Base-by-base conservation (phyloP, 2,888 invertebrate genomes). In the Chorisops tibialis region DNA sequence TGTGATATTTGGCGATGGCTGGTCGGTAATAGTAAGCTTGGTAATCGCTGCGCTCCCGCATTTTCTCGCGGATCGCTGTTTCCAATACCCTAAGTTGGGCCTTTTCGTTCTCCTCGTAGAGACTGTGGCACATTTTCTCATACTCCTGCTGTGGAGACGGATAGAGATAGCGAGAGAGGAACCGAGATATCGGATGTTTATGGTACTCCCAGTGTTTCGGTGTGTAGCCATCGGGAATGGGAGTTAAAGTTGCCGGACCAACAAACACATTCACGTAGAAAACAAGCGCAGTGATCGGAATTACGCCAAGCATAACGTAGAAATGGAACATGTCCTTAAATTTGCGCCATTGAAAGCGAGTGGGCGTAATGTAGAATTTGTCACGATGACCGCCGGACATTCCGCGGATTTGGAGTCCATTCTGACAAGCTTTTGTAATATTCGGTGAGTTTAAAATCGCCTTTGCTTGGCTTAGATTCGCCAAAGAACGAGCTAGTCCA, bases 131-230 rank as follows among this genome's bases (percentile, higher is more conserved):
- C 70, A 82, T 84, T 73, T 91, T 92, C 73, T 96, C 95, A 76
- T 96, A 95, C 30, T 88, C 86, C 79, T 93, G 86, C 74, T 94
- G 93, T 0, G 87, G 88, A 63, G 82, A 84, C 45, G 77, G 76
- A 59, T 83, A 82, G 0, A 90, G 69, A 71, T 92, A 87, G 43
- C 81, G 80, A 0, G 85, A 79, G 35, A 91, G 73, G 69, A 85
- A 90, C 67, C 90, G 81, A 1, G 86, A 80, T 63, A 91, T 84
- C 0, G 91, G 91, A 71, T 85, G 82, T 72, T 82, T 84, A 69
- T 88, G 82, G 76, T 96, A 96, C 79, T 96, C 96, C 89, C 91
- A 93, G 71, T 91, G 82, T 75, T 94, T 87, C 0, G 96, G 96
- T 18, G 74, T 81, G 73, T 94, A 95, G 7, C 80, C 92, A 62